phyloP scores from a whole-genome alignment of 1,140 invertebrate species.

The Brachionus koreanus region DNA sequence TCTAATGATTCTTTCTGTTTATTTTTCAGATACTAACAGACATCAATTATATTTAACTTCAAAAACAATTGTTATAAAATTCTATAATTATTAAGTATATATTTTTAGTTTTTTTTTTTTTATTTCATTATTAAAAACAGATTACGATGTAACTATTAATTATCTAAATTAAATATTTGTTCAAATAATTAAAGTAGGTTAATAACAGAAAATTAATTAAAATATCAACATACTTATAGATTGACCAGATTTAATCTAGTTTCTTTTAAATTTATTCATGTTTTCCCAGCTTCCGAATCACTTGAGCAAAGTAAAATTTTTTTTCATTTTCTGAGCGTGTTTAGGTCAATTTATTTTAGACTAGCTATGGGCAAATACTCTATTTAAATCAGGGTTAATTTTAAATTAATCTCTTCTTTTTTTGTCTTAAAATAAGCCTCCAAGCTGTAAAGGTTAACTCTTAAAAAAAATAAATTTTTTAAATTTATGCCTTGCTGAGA shows the following conservation, averaged over 20 bases:
- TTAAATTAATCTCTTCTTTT: not conserved
- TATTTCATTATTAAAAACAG: not conserved
- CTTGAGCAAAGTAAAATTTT: not conserved
- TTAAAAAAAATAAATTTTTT: not conserved
- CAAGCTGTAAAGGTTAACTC: not conserved
- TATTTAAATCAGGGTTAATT: not conserved
- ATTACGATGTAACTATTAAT: not conserved
- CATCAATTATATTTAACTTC: no score
- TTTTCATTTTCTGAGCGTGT: not conserved
- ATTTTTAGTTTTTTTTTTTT: no score
- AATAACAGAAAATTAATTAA: slow-evolving; percentile 6
- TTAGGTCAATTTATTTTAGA: not conserved
- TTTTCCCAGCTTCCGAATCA: slow-evolving; percentile 12
- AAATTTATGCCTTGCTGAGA: not conserved
- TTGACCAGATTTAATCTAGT: not conserved
- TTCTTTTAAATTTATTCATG: not conserved
- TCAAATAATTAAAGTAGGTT: not conserved
- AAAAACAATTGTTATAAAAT: no score
- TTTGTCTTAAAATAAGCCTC: not conserved
- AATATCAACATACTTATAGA: not conserved
- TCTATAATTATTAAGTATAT: no score
- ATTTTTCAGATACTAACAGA: no score
- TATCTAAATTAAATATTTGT: not conserved
- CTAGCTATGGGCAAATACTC: not conserved
- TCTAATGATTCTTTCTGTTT: no score